Conservation (phyloP, 2,113 vertebrate genomes). For the Otocyon megalotis region DNA sequence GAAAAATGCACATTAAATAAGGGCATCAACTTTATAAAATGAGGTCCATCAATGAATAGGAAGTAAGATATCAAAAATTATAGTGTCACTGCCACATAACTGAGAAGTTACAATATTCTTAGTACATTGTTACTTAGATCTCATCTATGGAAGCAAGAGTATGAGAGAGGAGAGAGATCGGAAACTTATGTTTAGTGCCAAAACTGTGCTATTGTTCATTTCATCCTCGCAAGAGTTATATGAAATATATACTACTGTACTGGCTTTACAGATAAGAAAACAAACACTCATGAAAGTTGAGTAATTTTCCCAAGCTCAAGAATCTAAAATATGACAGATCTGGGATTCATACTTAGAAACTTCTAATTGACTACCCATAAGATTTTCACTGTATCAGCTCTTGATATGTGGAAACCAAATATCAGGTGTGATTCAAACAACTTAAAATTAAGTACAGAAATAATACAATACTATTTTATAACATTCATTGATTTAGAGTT, state of each 20-base stretch:
- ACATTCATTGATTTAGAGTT: constrained; percentile 3
- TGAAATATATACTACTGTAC: background rate
- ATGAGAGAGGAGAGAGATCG: background rate
- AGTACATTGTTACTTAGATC: background rate
- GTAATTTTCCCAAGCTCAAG: background rate
- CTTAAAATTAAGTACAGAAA: background rate
- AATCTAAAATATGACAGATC: background rate
- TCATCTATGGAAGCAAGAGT: background rate
- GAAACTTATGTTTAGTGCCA: background rate
- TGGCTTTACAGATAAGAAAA: constrained; percentile 39
- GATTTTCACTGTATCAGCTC: background rate
- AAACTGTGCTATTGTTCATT: background rate
- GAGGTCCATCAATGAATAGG: background rate
- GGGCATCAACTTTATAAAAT: background rate
- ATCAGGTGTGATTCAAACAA: background rate
- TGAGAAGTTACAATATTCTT: background rate
- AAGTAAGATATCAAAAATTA: background rate
- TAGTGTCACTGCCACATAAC: background rate
- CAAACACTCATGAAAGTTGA: background rate
- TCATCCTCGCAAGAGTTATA: background rate
- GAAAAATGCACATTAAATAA: background rate
- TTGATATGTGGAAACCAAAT: background rate
- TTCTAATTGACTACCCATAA: background rate
- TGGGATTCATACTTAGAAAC: background rate
- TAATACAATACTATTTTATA: background rate